Evolutionary conservation across 2,797 vertebrate species (phyloP).

Genomic region (Denticeps clupeoides): DNA sequence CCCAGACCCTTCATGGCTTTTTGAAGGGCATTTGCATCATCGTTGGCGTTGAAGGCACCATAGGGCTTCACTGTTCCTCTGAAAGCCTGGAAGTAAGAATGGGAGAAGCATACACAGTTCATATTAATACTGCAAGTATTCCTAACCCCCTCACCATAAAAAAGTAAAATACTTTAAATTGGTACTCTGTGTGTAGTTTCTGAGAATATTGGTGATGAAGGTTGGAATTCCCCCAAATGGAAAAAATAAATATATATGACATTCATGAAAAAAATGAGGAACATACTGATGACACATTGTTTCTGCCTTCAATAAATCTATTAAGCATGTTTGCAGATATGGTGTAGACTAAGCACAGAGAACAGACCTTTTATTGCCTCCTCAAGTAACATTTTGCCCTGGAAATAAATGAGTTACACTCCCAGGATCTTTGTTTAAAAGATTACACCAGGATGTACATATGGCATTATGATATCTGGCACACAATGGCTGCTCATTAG

Average conservation of each 20-base stretch:
- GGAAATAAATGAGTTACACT: neutral
- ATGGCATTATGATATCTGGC: too few relatives aligned
- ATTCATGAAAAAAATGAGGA: too few relatives aligned
- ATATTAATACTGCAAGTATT: too few relatives aligned
- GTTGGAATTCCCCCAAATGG: too few relatives aligned
- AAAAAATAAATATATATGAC: too few relatives aligned
- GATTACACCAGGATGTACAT: neutral
- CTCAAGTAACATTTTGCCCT: neutral
- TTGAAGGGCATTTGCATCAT: conserved; percentile 66
- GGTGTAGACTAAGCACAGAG: neutral
- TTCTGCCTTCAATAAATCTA: too few relatives aligned
- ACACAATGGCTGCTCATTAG: neutral
- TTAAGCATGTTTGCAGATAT: too few relatives aligned
- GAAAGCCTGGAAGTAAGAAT: conserved; percentile 41
- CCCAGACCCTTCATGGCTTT: conserved; percentile 43
- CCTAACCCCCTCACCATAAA: neutral
- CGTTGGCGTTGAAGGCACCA: conserved; percentile 68
- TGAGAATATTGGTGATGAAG: too few relatives aligned
- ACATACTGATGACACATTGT: too few relatives aligned
- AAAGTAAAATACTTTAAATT: neutral
- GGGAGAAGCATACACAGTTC: neutral
- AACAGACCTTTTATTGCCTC: neutral
- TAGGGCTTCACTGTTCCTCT: conserved; percentile 63
- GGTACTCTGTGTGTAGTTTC: neutral
- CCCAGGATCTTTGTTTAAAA: neutral